Base-by-base conservation (phyloP, 2,888 invertebrate species). In the Drosophila pseudotakahashii region DNA sequence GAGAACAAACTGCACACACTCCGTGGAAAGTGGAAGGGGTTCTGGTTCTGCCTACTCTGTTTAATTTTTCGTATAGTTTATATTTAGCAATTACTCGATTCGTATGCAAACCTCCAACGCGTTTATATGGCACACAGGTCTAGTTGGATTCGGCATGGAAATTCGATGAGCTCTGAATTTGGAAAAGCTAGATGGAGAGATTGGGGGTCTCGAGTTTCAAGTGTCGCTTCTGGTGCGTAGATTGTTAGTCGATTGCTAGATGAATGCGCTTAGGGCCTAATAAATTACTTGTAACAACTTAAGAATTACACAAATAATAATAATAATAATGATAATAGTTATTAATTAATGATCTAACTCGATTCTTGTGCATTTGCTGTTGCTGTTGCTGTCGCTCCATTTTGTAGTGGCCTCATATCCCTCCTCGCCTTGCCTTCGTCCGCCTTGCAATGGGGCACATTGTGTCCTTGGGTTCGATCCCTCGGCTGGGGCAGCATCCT, bases 41-140 rank as follows among this genome's bases (percentile, higher is more conserved):
- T 73, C 72, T 78, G 48, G 71, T 73, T 73, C 72, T 78, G 81
- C 71, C 70, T 78, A 57, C 69, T 67, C 55, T 45, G 34, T 48
- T 66, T 51, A 13, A 54, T 60, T n/a, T n/a, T 64, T 45, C 45
- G 34, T 32, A 32, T 54, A 23, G 54, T 59, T n/a, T 71, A 23
- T 42, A 10, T 48, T 37, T 74, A 50, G 55, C 42, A n/a, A 67
- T 59, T 59, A 32, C 32, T 39, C 63, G 57, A 57, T 32, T 61
- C 14, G 47, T 61, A 60, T 61, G 67, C 60, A 73, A 66, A 67
- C 67, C 66, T 73, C 76, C 80, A 82, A 81, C 78, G 77, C 77
- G 60, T 79, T 83, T 76, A 69, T 84, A 84, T 84, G 84, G 84
- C 84, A 84, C 84, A 82, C 67, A 77, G 80, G 88, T 84, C 80